phyloP scores from a whole-genome alignment of 2,113 vertebrate species.

The Oenanthe melanoleuca region DNA sequence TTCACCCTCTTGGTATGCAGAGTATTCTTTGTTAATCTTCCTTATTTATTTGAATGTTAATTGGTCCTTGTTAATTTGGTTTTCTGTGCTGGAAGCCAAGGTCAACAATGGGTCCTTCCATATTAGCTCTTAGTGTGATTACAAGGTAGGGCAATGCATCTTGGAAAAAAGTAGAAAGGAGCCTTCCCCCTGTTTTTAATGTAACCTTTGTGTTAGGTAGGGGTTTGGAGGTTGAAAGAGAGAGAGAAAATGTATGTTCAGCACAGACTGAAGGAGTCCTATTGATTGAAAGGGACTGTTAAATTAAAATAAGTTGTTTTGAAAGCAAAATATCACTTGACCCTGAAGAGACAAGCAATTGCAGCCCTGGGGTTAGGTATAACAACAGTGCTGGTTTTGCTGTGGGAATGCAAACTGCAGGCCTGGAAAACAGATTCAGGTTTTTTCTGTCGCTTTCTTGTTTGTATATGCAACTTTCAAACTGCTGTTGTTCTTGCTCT shows the following conservation, averaged over 20 bases:
- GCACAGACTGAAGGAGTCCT: not conserved
- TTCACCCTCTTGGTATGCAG: slow-evolving; percentile 44
- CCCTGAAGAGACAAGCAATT: not conserved
- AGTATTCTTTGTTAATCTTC: slow-evolving; percentile 46
- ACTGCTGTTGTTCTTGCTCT: slow-evolving; percentile 4
- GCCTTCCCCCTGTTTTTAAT: not conserved
- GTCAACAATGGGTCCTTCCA: slow-evolving; percentile 47
- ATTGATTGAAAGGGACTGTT: slow-evolving; percentile 32
- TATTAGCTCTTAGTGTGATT: slow-evolving; percentile 53
- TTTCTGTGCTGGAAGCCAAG: slow-evolving; percentile 59
- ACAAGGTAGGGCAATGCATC: slow-evolving; percentile 6
- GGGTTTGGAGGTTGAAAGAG: slow-evolving; percentile 7
- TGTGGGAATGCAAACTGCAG: not conserved
- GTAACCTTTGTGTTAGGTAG: slow-evolving; percentile 39
- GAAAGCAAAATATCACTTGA: slow-evolving; percentile 42
- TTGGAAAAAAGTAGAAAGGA: slow-evolving; percentile 30
- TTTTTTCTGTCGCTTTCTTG: not conserved
- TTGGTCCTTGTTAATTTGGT: slow-evolving; percentile 71
- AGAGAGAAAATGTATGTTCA: not conserved
- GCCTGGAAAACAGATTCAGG: not conserved
- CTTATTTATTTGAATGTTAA: slow-evolving; percentile 72
- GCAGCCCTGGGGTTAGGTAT: slow-evolving; percentile 6
- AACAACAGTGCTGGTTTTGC: not conserved
- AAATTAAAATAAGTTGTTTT: slow-evolving; percentile 42
- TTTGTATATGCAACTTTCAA: slow-evolving; percentile 8